Evolutionary conservation across 1,140 invertebrate genomes (phyloP), one percentile per base, ranked within the genome.

Genomic region (Pogonomyrmex californicus): DNA sequence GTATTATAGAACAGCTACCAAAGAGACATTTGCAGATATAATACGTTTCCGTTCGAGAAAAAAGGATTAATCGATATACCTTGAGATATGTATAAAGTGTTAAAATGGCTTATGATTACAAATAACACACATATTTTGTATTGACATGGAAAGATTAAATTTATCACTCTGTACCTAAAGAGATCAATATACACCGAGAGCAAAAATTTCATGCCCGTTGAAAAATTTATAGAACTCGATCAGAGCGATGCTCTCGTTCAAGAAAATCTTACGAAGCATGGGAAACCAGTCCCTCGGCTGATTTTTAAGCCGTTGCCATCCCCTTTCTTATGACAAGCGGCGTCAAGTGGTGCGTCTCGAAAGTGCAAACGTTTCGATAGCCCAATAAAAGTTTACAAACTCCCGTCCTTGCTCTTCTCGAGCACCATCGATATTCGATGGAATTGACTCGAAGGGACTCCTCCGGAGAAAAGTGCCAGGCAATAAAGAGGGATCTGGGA

Each of bases 351-450:
- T 33, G 86, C 76, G 88, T 90, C 83, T 75, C 49, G 87, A 88
- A 90, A 86, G 90, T 73, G 91, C 89, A 92, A 93, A 93, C 90
- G 90, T 93, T 91, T 91, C 91, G 90, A 91, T 93, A 89, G 90
- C 88, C 68, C 58, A 71, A 91, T 88, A 88, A 90, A 91, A 92
- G 90, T 92, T 93, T 90, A 90, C 89, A 89, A 92, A 90, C 86
- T 89, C 85, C 81, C 87, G 68, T 87, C 78, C 86, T 70, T 77
- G n/a, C 85, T 81, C 76, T 87, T 79, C 86, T 91, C 89, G 86
- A 93, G 91, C 92, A 94, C 91, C 94, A 92, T 90, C 91, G 92
- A 93, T 93, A 90, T 86, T 88, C 92, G 89, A 90, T 70, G 90
- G 51, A 90, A 88, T 92, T 86, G 87, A 90, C 89, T 90, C 36